Evolutionary conservation across 2,113 vertebrate genomes (phyloP), one percentile per base, ranked within the genome.

Genomic region (Hipposideros armiger): DNA sequence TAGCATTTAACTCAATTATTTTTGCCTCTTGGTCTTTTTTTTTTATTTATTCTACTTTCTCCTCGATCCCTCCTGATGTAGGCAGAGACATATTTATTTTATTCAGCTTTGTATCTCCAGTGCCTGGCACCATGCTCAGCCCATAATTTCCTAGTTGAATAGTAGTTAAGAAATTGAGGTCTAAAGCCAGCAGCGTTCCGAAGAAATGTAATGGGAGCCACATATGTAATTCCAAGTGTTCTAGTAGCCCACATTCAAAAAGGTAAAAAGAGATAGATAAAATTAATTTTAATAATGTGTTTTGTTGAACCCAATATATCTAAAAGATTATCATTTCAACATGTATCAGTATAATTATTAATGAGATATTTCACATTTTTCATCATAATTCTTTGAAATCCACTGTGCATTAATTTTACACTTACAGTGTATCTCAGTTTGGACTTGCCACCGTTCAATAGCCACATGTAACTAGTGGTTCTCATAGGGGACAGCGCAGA

Each of bases 271-370:
- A 67, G 50, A 82, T 4, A 36, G 24, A 50, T 36, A 17, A 88
- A 91, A 62, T 80, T 36, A 50, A 87, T 92, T 90, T 92, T 64
- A 62, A 73, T 81, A 64, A 54, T 69, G 15, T 84, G 2, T 83
- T 94, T 73, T 40, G 56, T 62, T 87, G 7, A 87, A 73, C 20
- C 60, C 15, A 77, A 4, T 56, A 20, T 78, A 58, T 82, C 28
- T 9, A 70, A 91, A 72, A 42, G 32, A 28, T 64, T 69, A 36
- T 66, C 9, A 47, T 91, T 93, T 64, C 22, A 58, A 45, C 11
- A 58, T 36, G 13, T 42, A 64, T 86, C 20, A 47, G 72, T 54
- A 58, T 66, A 70, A 30, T 77, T 74, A 67, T 66, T 67, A 28
- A 67, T 8, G 40, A 67, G 19, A 10, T 22, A 40, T 50, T 95